Percentiles rank a stretch among this genome's conserved stretches.
Conservation (phyloP, 2,797 vertebrate genomes). For the Vespertilio murinus region DNA sequence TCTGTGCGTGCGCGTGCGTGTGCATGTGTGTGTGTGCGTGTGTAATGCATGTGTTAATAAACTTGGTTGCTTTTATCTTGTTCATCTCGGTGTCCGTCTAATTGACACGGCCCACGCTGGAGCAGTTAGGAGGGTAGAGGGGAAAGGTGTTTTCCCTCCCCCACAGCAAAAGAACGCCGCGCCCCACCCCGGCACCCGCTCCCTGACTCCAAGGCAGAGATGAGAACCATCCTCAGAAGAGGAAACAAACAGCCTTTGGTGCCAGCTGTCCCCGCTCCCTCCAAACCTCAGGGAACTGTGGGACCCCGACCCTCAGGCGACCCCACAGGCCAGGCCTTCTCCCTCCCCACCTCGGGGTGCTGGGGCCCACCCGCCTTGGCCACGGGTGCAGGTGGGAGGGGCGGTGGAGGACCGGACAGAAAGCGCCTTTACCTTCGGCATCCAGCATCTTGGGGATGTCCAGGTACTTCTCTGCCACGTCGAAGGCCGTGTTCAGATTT, state of each 20-base stretch:
- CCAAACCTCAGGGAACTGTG: neutral
- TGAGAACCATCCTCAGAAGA: neutral
- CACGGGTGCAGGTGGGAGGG: accelerated
- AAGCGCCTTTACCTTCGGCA: slow-evolving; percentile 88
- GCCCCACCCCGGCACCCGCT: accelerated
- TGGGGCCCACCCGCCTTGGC: neutral
- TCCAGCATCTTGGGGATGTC: slow-evolving; percentile 97
- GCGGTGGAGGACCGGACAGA: neutral
- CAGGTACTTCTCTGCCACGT: slow-evolving; percentile 94
- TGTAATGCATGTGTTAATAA: no score
- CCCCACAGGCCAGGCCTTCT: neutral
- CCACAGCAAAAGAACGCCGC: neutral
- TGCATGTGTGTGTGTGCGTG: no score
- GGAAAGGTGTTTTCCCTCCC: neutral
- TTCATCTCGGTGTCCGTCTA: neutral
- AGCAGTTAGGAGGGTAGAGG: neutral
- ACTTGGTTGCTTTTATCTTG: neutral
- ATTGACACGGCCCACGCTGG: no score
- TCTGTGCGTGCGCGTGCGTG: neutral
- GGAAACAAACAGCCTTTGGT: neutral
- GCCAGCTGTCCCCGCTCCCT: neutral
- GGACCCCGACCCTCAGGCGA: neutral
- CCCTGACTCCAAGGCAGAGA: neutral
- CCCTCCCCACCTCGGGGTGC: neutral
- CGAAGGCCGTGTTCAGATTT: slow-evolving; percentile 95